Evolutionary conservation across 1,140 invertebrate genomes (phyloP).

Genomic region (Physella acuta): DNA sequence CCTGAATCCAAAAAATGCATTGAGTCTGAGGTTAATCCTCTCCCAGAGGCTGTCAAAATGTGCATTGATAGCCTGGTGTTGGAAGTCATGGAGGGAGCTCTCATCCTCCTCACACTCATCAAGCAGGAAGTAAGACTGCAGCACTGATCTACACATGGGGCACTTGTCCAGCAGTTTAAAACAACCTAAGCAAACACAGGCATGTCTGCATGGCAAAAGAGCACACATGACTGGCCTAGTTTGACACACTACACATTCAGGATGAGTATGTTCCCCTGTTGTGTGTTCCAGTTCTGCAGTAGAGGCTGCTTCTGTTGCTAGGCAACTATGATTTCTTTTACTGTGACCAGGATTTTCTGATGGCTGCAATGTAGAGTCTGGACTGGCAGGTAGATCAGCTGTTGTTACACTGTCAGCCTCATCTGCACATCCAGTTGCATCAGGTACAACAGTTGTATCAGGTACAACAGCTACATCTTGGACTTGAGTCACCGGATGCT

Average conservation of each 20-base stretch:
- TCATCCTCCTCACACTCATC: slow-evolving; percentile 17
- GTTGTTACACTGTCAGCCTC: too few relatives aligned
- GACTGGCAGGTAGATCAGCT: too few relatives aligned
- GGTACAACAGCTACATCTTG: too few relatives aligned
- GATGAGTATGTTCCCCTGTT: not conserved
- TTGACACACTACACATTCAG: slow-evolving; percentile 76
- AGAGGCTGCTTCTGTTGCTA: too few relatives aligned
- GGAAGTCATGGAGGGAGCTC: not conserved
- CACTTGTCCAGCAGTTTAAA: slow-evolving; percentile 62
- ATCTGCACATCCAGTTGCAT: too few relatives aligned
- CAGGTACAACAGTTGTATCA: too few relatives aligned
- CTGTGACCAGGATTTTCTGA: too few relatives aligned
- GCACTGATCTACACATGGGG: slow-evolving; percentile 78
- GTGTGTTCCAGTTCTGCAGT: too few relatives aligned
- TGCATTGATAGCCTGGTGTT: slow-evolving; percentile 9
- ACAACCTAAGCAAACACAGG: slow-evolving; percentile 73
- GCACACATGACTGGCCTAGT: slow-evolving; percentile 74
- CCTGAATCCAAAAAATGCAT: slow-evolving; percentile 39
- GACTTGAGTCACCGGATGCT: not conserved
- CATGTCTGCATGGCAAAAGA: slow-evolving; percentile 79
- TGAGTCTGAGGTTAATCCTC: slow-evolving; percentile 35
- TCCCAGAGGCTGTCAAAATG: slow-evolving; percentile 26
- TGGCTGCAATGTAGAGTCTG: too few relatives aligned
- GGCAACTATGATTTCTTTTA: too few relatives aligned
- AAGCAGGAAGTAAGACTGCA: slow-evolving; percentile 72